Percentiles rank a stretch among this genome's conserved stretches.
These are phyloP conservation scores for Picathartes gymnocephalus DNA, from an alignment of 2,113 vertebrate species.

Conservation along the genomic window DNA sequence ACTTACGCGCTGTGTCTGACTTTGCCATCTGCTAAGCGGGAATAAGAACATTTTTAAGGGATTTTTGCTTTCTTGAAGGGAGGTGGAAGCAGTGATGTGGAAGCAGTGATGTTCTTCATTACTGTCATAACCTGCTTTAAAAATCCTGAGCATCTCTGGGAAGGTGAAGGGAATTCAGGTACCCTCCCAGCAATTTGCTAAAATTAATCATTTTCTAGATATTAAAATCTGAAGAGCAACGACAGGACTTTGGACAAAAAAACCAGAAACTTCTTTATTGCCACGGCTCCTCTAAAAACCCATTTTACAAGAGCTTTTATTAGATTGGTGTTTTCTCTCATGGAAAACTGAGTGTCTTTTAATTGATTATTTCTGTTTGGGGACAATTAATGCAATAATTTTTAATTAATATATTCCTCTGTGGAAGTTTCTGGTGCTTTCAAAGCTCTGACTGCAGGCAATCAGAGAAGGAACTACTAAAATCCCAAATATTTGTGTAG, in stretches of 20 bases:
- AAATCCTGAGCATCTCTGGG: neutral
- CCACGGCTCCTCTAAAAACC: neutral
- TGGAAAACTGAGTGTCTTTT: neutral
- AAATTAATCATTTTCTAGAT: neutral
- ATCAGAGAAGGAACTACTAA: neutral
- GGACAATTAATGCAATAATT: neutral
- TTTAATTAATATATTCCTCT: neutral
- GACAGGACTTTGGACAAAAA: neutral
- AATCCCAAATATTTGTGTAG: rapidly evolving
- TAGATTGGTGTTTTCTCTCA: neutral
- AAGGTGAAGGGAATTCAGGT: neutral
- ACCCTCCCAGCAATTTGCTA: neutral
- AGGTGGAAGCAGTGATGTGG: neutral
- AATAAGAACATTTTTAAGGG: neutral
- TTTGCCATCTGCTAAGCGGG: neutral
- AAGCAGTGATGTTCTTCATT: neutral
- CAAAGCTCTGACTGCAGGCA: neutral
- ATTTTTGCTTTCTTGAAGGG: neutral
- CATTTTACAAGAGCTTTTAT: neutral
- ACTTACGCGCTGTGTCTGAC: neutral
- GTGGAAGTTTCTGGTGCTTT: neutral
- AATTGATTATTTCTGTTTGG: neutral
- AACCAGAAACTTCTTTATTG: neutral
- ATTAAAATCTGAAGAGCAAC: neutral
- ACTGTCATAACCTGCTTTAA: neutral